Percentiles rank a stretch among this genome's conserved stretches.
Conservation (phyloP, 2,113 vertebrate genomes). For the Megaceryle maxima region DNA sequence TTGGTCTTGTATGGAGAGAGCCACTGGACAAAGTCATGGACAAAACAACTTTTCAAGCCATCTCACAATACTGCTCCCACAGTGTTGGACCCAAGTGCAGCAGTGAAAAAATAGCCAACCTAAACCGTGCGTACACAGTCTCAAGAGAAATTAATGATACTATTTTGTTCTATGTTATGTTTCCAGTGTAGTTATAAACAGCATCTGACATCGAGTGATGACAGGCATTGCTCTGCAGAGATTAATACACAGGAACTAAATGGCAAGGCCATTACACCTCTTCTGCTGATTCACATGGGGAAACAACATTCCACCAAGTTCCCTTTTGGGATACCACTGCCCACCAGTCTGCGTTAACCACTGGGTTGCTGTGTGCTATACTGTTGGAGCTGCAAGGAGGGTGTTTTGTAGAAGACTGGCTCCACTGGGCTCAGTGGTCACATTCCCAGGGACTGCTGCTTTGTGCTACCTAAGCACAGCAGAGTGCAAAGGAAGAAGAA, state of each 20-base stretch:
- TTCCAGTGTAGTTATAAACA: slow-evolving; percentile 48
- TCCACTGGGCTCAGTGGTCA: neutral
- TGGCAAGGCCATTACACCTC: slow-evolving; percentile 2
- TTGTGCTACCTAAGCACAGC: neutral
- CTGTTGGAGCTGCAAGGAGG: neutral
- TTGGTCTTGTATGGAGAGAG: neutral
- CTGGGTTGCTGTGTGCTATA: neutral
- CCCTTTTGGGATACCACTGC: neutral
- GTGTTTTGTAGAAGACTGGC: neutral
- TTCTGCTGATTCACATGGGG: slow-evolving; percentile 12
- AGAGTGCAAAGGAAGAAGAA: neutral
- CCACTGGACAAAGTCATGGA: neutral
- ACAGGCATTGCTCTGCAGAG: slow-evolving; percentile 19
- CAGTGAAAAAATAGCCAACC: neutral
- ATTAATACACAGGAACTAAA: slow-evolving; percentile 28
- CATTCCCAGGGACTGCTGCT: neutral
- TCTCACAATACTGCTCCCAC: neutral
- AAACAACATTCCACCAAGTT: neutral
- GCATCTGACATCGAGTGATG: slow-evolving; percentile 42
- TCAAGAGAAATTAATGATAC: slow-evolving; percentile 17
- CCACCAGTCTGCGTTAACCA: neutral
- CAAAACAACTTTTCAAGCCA: neutral
- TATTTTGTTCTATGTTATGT: neutral
- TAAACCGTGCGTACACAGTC: neutral
- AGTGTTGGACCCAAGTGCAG: neutral